Conservation (phyloP, 2,113 vertebrate genomes). For the Galbula dea region DNA sequence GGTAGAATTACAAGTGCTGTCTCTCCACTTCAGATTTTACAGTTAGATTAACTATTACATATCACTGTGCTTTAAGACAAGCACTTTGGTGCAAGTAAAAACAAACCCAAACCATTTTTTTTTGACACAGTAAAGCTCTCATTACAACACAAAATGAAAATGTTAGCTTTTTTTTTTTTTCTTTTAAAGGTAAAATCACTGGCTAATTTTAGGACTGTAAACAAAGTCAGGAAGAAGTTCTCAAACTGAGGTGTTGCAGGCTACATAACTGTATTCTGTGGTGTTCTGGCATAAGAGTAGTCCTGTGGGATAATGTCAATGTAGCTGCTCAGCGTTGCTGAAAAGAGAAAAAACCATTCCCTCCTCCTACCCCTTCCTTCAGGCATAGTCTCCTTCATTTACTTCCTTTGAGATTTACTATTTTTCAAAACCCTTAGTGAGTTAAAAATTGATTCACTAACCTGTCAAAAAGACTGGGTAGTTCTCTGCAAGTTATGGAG, state of each 20-base stretch:
- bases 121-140: not conserved
- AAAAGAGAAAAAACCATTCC: not conserved
- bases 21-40: conserved; percentile 48
- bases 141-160: not conserved
- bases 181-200: not conserved
- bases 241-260: not conserved
- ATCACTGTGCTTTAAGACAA: not conserved
- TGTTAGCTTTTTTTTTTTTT: rapidly evolving
- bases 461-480: not conserved
- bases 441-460: not conserved
- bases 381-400: not conserved
- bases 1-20: not conserved
- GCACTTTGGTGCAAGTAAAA: not conserved
- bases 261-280: not conserved
- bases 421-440: not conserved
- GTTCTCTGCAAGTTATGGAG: not conserved
- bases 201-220: not conserved
- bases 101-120: not conserved
- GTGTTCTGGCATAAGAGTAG: not conserved
- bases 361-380: not conserved
- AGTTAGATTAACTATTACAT: conserved; percentile 55
- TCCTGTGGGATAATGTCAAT: not conserved
- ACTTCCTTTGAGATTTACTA: not conserved
- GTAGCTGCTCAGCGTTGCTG: not conserved
- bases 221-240: not conserved